Percentiles rank a stretch among this genome's conserved stretches.
phyloP scores from a whole-genome alignment of 2,888 invertebrate species.

The Ichneumoninae sp. region DNA sequence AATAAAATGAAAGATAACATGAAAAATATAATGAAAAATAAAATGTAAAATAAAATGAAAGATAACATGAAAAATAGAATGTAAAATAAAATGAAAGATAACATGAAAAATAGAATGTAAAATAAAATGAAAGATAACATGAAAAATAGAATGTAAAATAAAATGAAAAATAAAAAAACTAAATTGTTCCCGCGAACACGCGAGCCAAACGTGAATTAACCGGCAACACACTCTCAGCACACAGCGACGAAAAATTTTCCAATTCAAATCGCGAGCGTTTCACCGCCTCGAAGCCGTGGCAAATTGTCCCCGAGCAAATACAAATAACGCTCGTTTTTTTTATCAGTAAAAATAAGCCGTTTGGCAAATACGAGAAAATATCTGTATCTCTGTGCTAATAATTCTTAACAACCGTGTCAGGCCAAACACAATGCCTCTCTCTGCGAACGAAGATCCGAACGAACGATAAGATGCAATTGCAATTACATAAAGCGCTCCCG shows the following conservation, averaged over 20 bases:
- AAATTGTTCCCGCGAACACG: not conserved
- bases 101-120: not conserved
- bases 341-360: slow-evolving; percentile 34
- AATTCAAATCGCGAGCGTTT: not conserved
- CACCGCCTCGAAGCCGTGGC: not conserved
- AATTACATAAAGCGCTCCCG: slow-evolving; percentile 52
- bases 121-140: no score
- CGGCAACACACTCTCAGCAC: not conserved
- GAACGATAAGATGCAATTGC: slow-evolving; percentile 57
- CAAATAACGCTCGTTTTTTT: slow-evolving; percentile 38
- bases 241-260: slow-evolving; percentile 3
- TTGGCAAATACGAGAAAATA: slow-evolving; percentile 55
- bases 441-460: slow-evolving; percentile 43
- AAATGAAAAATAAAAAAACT: slow-evolving; percentile 17
- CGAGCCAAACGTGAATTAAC: not conserved
- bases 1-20: not conserved
- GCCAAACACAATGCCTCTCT: slow-evolving; percentile 37
- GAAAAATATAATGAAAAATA: slow-evolving; percentile 7
- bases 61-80: slow-evolving; percentile 71
- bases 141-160: not conserved
- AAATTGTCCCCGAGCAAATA: slow-evolving; percentile 54
- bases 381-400: slow-evolving; percentile 41
- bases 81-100: not conserved
- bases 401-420: slow-evolving; percentile 48
- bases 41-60: slow-evolving; percentile 1